phyloP scores from a whole-genome alignment of 2,888 invertebrate genomes.

The Drosophila mulleri region DNA sequence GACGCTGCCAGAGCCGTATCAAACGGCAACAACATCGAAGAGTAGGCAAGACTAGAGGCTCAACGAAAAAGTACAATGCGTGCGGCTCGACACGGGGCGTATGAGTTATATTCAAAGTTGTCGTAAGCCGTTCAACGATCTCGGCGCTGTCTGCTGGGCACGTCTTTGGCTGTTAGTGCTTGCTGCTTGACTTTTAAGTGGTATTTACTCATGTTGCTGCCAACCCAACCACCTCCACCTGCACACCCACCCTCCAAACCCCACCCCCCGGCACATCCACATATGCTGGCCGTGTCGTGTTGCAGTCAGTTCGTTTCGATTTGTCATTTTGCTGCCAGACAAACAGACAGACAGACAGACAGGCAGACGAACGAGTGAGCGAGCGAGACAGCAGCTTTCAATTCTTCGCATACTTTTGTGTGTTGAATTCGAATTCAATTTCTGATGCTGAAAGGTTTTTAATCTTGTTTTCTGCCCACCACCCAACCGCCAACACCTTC shows the following conservation, averaged over 20 bases:
- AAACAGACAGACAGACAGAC: not conserved
- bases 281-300: constrained; percentile 42
- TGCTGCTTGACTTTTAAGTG: constrained; percentile 78
- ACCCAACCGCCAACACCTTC: constrained; percentile 28
- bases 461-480: constrained; percentile 73
- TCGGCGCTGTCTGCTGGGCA: constrained; percentile 42
- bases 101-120: constrained; percentile 75
- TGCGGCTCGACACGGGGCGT: constrained; percentile 59
- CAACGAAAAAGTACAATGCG: constrained; percentile 49
- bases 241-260: not conserved
- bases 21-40: constrained; percentile 28
- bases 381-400: constrained; percentile 33
- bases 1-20: constrained; percentile 50
- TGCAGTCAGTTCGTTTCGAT: constrained; percentile 74
- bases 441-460: constrained; percentile 80
- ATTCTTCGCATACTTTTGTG: constrained; percentile 78
- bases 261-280: not conserved
- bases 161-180: constrained; percentile 63
- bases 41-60: not conserved
- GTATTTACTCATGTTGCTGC: constrained; percentile 72
- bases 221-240: no score
- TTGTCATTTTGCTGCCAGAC: constrained; percentile 78
- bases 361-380: no score
- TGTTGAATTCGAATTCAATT: constrained; percentile 80
- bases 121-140: constrained; percentile 62